phyloP scores from a whole-genome alignment of 2,797 vertebrate genomes.

The Arctocebus calabarensis region DNA sequence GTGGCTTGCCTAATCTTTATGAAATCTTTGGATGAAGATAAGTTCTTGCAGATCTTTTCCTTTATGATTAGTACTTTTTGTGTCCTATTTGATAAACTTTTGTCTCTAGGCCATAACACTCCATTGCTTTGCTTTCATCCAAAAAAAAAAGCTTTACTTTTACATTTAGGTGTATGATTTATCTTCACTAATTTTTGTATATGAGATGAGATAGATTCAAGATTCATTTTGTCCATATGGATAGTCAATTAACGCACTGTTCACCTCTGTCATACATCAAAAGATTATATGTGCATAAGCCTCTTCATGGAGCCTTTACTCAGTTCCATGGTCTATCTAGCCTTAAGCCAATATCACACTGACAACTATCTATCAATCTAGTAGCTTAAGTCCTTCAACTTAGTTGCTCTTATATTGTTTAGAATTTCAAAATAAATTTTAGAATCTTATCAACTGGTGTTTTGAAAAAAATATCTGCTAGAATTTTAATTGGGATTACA shows the following conservation, averaged over 20 bases:
- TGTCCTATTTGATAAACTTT: background rate
- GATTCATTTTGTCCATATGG: background rate
- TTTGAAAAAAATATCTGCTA: background rate
- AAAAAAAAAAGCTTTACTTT: background rate
- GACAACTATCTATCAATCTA: background rate
- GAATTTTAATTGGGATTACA: background rate
- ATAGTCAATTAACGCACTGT: background rate
- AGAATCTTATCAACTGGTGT: background rate
- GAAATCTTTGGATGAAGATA: background rate
- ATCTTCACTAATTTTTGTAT: background rate
- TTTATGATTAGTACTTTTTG: background rate
- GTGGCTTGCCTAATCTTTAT: background rate
- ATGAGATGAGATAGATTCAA: background rate
- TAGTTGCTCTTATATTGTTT: background rate
- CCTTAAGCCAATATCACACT: background rate
- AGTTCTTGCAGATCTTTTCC: background rate
- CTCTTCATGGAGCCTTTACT: background rate
- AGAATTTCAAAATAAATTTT: slow-evolving; percentile 20
- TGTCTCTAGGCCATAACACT: background rate
- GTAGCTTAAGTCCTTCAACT: background rate
- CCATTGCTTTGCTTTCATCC: background rate
- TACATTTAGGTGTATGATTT: background rate
- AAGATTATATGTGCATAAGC: background rate
- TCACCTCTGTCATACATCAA: background rate
- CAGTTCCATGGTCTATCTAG: background rate